These are phyloP conservation scores for Porites lutea DNA, from an alignment of 64 coral and sea anemone species.

Conservation along the genomic window DNA sequence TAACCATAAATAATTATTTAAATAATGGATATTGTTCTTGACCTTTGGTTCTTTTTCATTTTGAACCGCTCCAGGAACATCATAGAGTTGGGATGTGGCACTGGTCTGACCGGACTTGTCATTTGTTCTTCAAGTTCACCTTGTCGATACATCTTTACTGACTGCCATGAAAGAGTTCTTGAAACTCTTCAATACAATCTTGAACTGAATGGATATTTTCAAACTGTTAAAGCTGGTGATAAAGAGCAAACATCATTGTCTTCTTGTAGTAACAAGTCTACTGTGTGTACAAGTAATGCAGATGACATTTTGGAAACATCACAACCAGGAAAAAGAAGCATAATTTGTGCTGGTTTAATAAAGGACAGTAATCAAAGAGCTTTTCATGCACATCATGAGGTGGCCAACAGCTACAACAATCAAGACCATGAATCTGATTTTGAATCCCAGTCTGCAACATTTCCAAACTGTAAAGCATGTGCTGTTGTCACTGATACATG, in stretches of 20 bases:
- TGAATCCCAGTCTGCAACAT: background rate
- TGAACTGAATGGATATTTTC: slow-evolving; percentile 46
- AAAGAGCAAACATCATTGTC: background rate
- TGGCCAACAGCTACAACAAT: background rate
- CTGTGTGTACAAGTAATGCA: background rate
- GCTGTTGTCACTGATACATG: too few relatives aligned
- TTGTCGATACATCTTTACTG: slow-evolving; percentile 62
- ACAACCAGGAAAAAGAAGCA: background rate
- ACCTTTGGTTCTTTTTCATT: too few relatives aligned
- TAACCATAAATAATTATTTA: too few relatives aligned
- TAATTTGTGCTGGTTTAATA: background rate
- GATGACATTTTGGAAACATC: background rate
- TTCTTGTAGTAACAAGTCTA: background rate
- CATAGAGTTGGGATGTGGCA: slow-evolving; percentile 78
- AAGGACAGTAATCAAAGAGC: background rate
- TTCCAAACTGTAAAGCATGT: background rate
- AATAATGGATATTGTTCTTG: too few relatives aligned
- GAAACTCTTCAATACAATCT: slow-evolving; percentile 56
- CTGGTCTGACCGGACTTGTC: slow-evolving; percentile 66
- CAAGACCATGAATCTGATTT: background rate
- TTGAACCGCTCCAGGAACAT: slow-evolving; percentile 58
- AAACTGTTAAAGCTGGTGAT: background rate
- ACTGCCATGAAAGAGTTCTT: slow-evolving; percentile 75
- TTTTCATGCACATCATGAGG: background rate
- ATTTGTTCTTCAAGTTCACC: slow-evolving; percentile 48